phyloP scores from a whole-genome alignment of 2,888 invertebrate genomes.

The Leptothorax acervorum region DNA sequence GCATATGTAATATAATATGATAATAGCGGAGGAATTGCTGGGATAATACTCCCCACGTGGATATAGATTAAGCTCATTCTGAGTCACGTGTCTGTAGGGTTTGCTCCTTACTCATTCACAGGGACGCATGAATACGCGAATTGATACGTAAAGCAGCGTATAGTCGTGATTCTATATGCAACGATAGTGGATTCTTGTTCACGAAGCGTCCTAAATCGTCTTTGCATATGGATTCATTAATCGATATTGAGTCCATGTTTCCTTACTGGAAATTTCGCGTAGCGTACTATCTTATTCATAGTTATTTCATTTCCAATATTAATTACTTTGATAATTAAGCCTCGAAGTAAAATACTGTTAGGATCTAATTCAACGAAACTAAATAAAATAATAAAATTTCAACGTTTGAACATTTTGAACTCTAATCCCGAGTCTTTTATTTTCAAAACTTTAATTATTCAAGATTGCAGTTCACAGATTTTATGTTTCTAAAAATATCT shows the following conservation, averaged over 20 bases:
- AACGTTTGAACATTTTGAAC: background rate
- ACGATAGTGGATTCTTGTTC: background rate
- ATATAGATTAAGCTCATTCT: background rate
- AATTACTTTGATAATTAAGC: background rate
- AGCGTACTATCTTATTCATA: background rate
- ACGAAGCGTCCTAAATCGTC: background rate
- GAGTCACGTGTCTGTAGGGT: conserved; percentile 15
- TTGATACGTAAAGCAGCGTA: background rate
- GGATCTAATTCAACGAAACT: background rate
- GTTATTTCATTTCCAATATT: background rate
- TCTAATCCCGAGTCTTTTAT: background rate
- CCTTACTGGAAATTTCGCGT: background rate
- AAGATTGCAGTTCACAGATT: background rate
- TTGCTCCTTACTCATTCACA: conserved; percentile 16
- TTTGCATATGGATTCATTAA: background rate
- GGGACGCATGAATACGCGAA: background rate
- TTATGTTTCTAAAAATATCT: background rate
- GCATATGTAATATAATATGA: background rate
- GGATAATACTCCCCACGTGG: conserved; percentile 23
- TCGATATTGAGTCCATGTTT: background rate
- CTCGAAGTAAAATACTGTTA: background rate
- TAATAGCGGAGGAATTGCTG: background rate
- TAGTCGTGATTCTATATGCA: background rate
- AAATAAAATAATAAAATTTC: background rate
- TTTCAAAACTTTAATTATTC: conserved; percentile 10